These are phyloP conservation scores for Incurvaria masculella DNA, from an alignment of 2,888 invertebrate genomes.

Conservation along the genomic window DNA sequence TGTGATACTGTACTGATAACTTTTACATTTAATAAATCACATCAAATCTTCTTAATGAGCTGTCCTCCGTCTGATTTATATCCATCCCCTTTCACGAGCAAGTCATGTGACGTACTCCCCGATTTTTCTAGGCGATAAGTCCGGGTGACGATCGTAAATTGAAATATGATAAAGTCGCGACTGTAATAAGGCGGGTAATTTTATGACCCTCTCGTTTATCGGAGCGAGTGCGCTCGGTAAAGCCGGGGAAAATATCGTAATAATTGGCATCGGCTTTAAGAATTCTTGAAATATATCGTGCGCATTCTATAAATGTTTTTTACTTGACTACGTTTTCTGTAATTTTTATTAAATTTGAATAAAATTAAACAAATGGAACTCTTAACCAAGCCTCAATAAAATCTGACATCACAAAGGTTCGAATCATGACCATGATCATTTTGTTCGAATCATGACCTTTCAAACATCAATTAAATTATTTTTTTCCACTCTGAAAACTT, in stretches of 20 bases:
- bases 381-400: no score
- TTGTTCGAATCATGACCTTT: no score
- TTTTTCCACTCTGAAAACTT: no score
- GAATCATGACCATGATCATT: no score
- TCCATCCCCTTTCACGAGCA: slow-evolving; percentile 19
- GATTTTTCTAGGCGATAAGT: slow-evolving; percentile 53
- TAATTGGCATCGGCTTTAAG: slow-evolving; percentile 12
- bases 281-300: no score
- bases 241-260: slow-evolving; percentile 18
- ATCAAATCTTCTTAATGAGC: slow-evolving; percentile 37
- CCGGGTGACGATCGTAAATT: slow-evolving; percentile 53
- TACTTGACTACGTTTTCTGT: no score
- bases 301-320: no score
- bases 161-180: slow-evolving; percentile 52
- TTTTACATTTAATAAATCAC: slow-evolving; percentile 31
- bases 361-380: no score
- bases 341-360: slow-evolving; percentile 5
- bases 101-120: slow-evolving; percentile 30
- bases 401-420: no score
- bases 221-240: not conserved
- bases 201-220: slow-evolving; percentile 33
- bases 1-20: no score
- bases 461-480: no score
- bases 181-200: slow-evolving; percentile 47
- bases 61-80: slow-evolving; percentile 49